phyloP scores from a whole-genome alignment of 2,797 vertebrate species.

The Potorous gilbertii region DNA sequence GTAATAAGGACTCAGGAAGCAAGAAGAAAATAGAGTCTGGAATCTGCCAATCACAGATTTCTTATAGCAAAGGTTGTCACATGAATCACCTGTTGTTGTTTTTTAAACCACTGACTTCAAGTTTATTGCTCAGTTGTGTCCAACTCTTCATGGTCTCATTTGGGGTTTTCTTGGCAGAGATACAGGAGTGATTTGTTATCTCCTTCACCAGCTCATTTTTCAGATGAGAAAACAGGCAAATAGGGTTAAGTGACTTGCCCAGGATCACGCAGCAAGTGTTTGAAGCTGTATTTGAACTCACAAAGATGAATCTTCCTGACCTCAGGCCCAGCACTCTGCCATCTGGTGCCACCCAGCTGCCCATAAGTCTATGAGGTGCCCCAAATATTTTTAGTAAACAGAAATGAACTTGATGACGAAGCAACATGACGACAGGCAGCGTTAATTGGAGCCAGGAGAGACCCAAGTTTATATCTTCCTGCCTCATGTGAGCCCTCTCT shows the following conservation, averaged over 20 bases:
- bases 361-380: neutral
- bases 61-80: neutral
- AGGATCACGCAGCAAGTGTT: neutral
- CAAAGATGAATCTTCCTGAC: neutral
- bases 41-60: neutral
- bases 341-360: neutral
- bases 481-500: neutral
- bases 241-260: neutral
- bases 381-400: neutral
- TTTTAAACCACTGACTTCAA: neutral
- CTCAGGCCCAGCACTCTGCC: neutral
- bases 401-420: neutral
- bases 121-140: neutral
- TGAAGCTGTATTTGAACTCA: neutral
- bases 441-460: neutral
- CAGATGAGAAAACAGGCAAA: neutral
- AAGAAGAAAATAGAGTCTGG: neutral
- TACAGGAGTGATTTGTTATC: neutral
- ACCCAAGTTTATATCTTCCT: neutral
- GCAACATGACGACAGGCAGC: neutral
- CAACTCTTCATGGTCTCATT: neutral
- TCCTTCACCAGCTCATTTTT: neutral
- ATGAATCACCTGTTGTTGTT: neutral
- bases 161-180: neutral
- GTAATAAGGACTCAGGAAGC: neutral